Evolutionary conservation across 1,140 invertebrate species (phyloP).

Genomic region (Dinoponera quadriceps): DNA sequence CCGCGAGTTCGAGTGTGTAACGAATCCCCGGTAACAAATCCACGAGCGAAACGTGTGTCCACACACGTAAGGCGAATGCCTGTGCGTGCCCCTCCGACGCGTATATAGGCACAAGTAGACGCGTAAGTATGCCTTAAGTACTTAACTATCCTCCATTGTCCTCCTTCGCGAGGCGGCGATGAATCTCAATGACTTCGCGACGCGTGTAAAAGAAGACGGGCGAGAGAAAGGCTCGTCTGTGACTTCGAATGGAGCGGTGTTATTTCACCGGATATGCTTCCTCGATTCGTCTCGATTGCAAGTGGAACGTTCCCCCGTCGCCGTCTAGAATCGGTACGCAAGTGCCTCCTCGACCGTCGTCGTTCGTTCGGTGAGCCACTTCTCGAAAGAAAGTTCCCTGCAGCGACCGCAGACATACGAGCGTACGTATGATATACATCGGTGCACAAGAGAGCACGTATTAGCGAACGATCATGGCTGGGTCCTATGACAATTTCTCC

Average conservation of each 20-base stretch:
- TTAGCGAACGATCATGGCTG: neutral
- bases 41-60: neutral
- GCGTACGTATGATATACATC: conserved; percentile 26
- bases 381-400: conserved; percentile 60
- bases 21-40: conserved; percentile 4
- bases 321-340: conserved; percentile 22
- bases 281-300: conserved; percentile 34
- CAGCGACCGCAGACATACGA: conserved; percentile 35
- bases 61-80: conserved; percentile 6
- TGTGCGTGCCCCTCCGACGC: neutral
- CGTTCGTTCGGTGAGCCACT: conserved; percentile 53
- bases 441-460: conserved; percentile 26
- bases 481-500: conserved; percentile 1
- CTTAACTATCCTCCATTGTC: conserved; percentile 63
- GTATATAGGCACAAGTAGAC: conserved; percentile 34
- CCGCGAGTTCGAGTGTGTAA: neutral
- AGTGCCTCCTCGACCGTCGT: conserved; percentile 16
- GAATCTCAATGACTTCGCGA: conserved; percentile 66
- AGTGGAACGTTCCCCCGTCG: conserved; percentile 44
- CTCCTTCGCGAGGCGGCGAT: conserved; percentile 55
- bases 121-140: conserved; percentile 51
- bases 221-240: conserved; percentile 1
- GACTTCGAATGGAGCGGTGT: neutral
- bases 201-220: conserved; percentile 40
- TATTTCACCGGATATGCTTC: conserved; percentile 55